A percentile compares a stretch with the other conserved stretches of the same genome.
phyloP scores from a whole-genome alignment of 2,113 vertebrate species.

The Stictonetta naevosa region DNA sequence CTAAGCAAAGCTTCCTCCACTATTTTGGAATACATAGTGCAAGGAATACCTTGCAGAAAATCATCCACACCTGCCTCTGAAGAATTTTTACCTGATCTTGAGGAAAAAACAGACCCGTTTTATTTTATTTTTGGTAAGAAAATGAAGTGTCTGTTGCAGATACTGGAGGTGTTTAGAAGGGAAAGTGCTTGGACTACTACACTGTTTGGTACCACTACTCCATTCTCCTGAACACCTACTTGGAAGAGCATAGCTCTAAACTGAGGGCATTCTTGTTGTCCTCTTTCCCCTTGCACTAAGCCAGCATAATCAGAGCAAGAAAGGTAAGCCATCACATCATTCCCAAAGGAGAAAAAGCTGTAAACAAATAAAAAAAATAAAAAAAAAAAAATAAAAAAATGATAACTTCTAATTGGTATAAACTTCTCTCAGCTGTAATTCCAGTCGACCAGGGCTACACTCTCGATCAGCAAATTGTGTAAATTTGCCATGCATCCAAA shows the following conservation, averaged over 20 bases:
- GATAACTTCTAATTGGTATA: neutral
- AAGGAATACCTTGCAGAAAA: neutral
- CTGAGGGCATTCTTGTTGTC: neutral
- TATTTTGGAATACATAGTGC: neutral
- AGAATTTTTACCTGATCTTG: neutral
- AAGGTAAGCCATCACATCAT: neutral
- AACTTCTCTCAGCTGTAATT: neutral
- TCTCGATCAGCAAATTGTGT: neutral
- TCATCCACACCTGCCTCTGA: neutral
- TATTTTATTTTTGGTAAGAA: neutral
- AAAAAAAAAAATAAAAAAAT: neutral
- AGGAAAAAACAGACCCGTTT: neutral
- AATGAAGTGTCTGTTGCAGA: neutral
- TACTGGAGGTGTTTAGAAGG: neutral
- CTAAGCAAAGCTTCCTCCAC: neutral
- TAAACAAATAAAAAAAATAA: neutral
- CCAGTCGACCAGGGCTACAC: fast-evolving
- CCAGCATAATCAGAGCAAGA: neutral
- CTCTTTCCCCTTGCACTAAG: neutral
- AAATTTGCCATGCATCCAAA: neutral
- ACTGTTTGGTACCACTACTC: neutral
- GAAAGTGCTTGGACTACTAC: neutral
- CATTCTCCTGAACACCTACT: neutral
- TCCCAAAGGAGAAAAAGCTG: neutral
- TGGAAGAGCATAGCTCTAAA: neutral